Evolutionary conservation across 2,113 vertebrate genomes (phyloP).

Genomic region (Labrus mixtus): DNA sequence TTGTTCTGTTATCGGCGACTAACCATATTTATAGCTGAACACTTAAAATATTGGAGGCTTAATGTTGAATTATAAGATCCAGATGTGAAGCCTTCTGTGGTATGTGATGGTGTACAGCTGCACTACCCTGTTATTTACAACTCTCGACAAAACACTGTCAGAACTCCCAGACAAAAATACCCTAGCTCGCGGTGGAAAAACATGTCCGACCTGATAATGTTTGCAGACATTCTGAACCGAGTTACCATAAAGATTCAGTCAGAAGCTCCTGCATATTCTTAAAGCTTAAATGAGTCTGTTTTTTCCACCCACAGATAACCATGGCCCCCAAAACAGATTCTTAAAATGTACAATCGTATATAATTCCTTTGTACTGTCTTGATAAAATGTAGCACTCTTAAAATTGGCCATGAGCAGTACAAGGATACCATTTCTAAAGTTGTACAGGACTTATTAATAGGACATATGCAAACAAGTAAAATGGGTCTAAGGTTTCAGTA

Average conservation of each 20-base stretch:
- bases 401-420: slow-evolving; percentile 11
- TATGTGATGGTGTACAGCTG: slow-evolving; percentile 69
- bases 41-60: slow-evolving; percentile 64
- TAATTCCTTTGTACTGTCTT: not conserved
- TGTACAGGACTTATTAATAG: slow-evolving; percentile 28
- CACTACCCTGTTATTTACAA: slow-evolving; percentile 75
- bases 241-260: slow-evolving; percentile 25
- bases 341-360: not conserved
- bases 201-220: slow-evolving; percentile 16
- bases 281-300: not conserved
- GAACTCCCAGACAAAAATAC: slow-evolving; percentile 71
- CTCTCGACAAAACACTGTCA: slow-evolving; percentile 54
- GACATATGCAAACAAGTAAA: slow-evolving; percentile 20
- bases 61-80: slow-evolving; percentile 73
- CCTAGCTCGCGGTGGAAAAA: slow-evolving; percentile 70
- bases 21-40: slow-evolving; percentile 64
- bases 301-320: not conserved
- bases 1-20: slow-evolving; percentile 13
- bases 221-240: not conserved
- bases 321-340: not conserved
- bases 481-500: slow-evolving; percentile 5
- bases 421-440: slow-evolving; percentile 13
- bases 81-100: slow-evolving; percentile 78
- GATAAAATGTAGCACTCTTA: slow-evolving; percentile 3
- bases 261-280: slow-evolving; percentile 12